Percentiles rank a stretch among this genome's conserved stretches.
Conservation (phyloP, 2,888 invertebrate species). For the Cheilosia impressa region DNA sequence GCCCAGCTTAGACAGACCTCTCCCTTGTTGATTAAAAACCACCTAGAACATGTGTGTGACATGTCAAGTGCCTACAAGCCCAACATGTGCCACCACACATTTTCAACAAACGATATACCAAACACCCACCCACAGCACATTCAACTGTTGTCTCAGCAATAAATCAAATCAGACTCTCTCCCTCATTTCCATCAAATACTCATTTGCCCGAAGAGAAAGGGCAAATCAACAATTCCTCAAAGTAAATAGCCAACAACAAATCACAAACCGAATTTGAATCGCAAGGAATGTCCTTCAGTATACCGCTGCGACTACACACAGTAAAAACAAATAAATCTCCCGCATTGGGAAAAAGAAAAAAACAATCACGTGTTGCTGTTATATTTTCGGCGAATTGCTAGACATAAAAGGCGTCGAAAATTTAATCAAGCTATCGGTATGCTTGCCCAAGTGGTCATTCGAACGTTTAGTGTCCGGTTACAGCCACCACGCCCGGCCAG, state of each 20-base stretch:
- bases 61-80: no score
- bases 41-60: no score
- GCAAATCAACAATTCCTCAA: neutral
- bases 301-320: neutral
- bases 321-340: neutral
- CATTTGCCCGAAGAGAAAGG: neutral
- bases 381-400: neutral
- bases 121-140: neutral
- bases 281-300: constrained; percentile 4
- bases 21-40: no score
- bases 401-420: constrained; percentile 8
- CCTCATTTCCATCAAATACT: constrained; percentile 12
- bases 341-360: neutral
- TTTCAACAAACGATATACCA: neutral
- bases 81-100: no score
- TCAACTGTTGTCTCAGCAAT: neutral
- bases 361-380: constrained; percentile 18
- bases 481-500: neutral
- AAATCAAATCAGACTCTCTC: neutral
- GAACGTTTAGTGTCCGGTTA: constrained; percentile 24
- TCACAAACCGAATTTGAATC: neutral
- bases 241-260: neutral
- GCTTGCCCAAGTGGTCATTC: constrained; percentile 15
- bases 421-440: constrained; percentile 9
- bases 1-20: no score